Conservation (phyloP, 2,888 invertebrate species). For the Drosophila paramelanica region DNA sequence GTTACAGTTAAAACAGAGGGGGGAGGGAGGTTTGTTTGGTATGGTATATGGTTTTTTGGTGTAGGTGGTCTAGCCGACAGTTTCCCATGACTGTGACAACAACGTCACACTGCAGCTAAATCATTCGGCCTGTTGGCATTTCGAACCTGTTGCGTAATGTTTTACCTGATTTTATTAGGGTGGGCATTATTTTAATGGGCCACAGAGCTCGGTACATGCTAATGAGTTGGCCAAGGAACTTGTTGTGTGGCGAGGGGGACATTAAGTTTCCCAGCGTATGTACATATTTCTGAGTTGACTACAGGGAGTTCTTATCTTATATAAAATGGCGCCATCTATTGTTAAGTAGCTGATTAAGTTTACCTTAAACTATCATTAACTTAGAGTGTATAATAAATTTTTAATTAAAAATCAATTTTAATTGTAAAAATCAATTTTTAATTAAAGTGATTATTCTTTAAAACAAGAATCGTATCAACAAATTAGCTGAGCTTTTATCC, state of each 20-base stretch:
- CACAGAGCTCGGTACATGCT: constrained; percentile 41
- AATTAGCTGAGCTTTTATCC: no score
- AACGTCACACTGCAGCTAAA: constrained; percentile 35
- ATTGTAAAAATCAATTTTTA: no score
- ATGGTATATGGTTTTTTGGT: constrained; percentile 8
- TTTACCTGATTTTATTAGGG: constrained; percentile 69
- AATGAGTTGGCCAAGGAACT: constrained; percentile 44
- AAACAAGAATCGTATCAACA: no score
- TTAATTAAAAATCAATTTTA: no score
- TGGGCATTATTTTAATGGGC: constrained; percentile 49
- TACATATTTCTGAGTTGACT: not conserved
- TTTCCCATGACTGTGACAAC: constrained; percentile 70
- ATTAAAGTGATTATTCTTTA: no score
- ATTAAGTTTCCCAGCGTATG: constrained; percentile 21
- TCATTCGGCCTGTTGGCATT: constrained; percentile 18
- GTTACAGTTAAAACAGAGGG: constrained; percentile 28
- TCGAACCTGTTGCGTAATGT: constrained; percentile 65
- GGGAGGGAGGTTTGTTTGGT: constrained; percentile 15
- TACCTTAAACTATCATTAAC: no score
- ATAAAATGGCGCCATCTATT: constrained; percentile 16
- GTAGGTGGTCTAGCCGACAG: constrained; percentile 32
- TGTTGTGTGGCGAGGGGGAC: not conserved
- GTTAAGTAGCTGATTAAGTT: not conserved
- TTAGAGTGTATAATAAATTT: no score
- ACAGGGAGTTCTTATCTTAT: not conserved